Base-by-base conservation (phyloP, 2,797 vertebrate genomes). In the Rhinella marina region DNA sequence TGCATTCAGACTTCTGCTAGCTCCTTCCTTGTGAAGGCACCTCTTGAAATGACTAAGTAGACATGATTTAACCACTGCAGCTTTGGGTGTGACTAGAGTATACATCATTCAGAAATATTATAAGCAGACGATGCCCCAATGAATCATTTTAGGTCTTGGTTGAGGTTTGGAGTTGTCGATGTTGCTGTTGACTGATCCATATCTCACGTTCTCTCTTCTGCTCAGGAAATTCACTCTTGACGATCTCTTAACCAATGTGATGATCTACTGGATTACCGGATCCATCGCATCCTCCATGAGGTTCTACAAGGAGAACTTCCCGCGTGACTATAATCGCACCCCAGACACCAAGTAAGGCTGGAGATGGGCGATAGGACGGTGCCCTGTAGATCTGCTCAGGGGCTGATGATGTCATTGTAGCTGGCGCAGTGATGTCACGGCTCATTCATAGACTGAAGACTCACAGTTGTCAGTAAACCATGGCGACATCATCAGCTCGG, bases 251-350 rank as follows among this genome's bases (percentile, higher is more conserved):
- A 97, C 96, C 81, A 96, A 95, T 0, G 90, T 97, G 72, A 97
- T 97, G 97, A 97, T 98, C 93, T 98, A 98, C 88, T 98, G 97
- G 97, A 95, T 95, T 81, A 96, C 97, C 0, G 93, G 95, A 75
- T 96, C 95, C 87, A 96, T 97, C 0, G 93, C 95, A 14, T 88
- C 97, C 6, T 98, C 97, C 48, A 96, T 97, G 97, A 94, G 96
- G 23, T 96, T 95, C 92, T 98, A 98, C 93, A 98, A 97, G 92
- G 97, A 98, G 91, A 97, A 97, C 88, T 0, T 97, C 0, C 82
- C 89, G 64, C 83, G 14, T 29, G 83, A 95, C 83, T 89, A 80
- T 4, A 0, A 21, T 0, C 89, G 92, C 0, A 86, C 76, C 82
- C 80, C 91, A 73, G 90, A 94, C 86, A 1, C 3, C 90, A 94